Conservation (phyloP, 2,113 vertebrate species). For the Oxygymnocypris stewartii region DNA sequence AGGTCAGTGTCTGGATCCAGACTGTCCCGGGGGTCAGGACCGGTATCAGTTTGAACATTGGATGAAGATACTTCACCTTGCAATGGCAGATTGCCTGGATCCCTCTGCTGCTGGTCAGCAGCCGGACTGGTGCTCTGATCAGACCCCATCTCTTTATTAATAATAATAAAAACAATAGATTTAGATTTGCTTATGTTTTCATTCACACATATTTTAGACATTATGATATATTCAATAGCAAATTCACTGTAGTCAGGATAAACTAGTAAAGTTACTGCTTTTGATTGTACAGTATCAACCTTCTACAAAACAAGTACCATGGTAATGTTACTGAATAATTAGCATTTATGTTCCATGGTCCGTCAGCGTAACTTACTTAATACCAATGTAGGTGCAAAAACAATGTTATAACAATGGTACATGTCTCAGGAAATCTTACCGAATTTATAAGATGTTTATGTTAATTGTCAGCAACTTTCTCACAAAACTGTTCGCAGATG, state of each 20-base stretch:
- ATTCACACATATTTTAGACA: neutral
- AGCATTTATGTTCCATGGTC: neutral
- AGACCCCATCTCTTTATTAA: constrained; percentile 53
- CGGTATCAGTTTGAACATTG: neutral
- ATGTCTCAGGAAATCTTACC: neutral
- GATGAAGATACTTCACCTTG: constrained; percentile 24
- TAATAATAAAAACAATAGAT: neutral
- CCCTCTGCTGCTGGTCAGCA: constrained; percentile 45
- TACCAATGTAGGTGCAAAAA: neutral
- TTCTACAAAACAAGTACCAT: neutral
- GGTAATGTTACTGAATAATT: neutral
- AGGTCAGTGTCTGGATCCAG: constrained; percentile 48
- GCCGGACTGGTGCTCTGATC: constrained; percentile 42
- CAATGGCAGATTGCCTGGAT: neutral
- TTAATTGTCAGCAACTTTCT: neutral
- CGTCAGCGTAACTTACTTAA: neutral
- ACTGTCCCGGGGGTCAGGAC: constrained; percentile 20
- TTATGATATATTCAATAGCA: neutral
- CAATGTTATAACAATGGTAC: neutral
- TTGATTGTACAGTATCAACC: neutral
- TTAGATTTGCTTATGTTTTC: neutral
- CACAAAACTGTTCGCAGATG: neutral
- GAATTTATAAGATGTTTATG: neutral
- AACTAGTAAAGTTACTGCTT: neutral
- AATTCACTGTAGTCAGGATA: neutral